Conservation (phyloP, 2,113 vertebrate genomes). For the Phocoena sinus region DNA sequence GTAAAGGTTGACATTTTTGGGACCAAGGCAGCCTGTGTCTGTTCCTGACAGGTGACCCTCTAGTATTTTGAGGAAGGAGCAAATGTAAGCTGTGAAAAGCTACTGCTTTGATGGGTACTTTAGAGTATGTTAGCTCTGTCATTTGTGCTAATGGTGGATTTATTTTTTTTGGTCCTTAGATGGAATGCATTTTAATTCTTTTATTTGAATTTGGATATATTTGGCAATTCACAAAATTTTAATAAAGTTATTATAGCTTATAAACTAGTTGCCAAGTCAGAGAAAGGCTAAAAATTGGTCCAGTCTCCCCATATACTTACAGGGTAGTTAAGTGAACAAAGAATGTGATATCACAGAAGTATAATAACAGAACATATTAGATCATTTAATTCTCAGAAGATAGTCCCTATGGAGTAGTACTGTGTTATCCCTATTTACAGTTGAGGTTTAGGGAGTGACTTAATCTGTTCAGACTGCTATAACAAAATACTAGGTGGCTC, state of each 20-base stretch:
- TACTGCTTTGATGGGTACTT: background rate
- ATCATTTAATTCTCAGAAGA: background rate
- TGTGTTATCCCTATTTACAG: background rate
- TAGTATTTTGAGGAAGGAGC: background rate
- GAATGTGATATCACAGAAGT: background rate
- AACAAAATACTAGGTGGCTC: background rate
- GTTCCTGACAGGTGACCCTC: background rate
- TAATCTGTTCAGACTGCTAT: background rate
- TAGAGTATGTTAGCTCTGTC: background rate
- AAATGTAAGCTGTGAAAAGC: background rate
- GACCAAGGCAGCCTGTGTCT: background rate
- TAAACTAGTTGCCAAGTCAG: background rate
- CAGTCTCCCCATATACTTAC: background rate
- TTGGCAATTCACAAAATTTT: background rate
- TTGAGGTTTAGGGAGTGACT: background rate
- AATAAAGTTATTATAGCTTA: background rate
- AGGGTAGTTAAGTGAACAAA: background rate
- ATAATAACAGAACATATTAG: background rate
- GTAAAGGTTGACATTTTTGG: background rate
- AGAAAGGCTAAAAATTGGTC: background rate
- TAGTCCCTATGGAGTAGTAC: background rate
- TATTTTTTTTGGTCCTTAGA: background rate
- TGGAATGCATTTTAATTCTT: background rate
- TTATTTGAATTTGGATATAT: background rate
- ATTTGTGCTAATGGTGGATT: background rate